These are phyloP conservation scores for Phyllopteryx taeniolatus DNA, from an alignment of 2,113 vertebrate genomes.

Conservation along the genomic window DNA sequence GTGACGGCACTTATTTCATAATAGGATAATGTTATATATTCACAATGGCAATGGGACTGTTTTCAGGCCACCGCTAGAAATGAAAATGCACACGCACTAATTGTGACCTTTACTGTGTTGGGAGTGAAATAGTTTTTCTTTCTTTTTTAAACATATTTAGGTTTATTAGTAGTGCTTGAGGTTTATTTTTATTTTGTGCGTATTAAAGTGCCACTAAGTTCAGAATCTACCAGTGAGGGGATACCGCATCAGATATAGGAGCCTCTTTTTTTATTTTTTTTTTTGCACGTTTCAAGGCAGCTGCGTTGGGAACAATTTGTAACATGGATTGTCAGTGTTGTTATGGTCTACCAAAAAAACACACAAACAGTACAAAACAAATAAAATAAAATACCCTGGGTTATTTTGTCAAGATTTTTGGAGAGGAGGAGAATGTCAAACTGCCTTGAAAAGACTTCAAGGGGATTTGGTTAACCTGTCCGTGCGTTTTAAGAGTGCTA, in stretches of 20 bases:
- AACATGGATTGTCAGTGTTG: background rate
- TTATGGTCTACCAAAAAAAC: background rate
- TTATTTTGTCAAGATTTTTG: background rate
- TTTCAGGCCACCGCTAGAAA: background rate
- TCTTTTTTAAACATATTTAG: no score
- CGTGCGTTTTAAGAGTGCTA: background rate
- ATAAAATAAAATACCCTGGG: background rate
- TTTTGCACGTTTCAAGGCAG: background rate
- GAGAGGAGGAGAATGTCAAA: background rate
- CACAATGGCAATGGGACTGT: background rate
- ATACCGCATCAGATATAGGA: background rate
- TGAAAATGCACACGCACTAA: background rate
- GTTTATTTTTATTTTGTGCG: background rate
- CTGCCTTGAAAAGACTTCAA: background rate
- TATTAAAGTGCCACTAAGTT: background rate
- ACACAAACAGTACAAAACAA: background rate
- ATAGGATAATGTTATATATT: slow-evolving; percentile 1
- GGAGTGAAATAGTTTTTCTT: background rate
- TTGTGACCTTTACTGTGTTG: slow-evolving; percentile 10
- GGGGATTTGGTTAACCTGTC: background rate
- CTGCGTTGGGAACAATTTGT: background rate
- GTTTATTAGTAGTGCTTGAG: background rate
- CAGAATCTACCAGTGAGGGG: background rate
- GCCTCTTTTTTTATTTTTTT: background rate
- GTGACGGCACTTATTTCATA: slow-evolving; percentile 17